Percentiles rank a stretch among this genome's conserved stretches.
Conservation (phyloP, 2,797 vertebrate genomes). For the Phrynocephalus vlangalii region DNA sequence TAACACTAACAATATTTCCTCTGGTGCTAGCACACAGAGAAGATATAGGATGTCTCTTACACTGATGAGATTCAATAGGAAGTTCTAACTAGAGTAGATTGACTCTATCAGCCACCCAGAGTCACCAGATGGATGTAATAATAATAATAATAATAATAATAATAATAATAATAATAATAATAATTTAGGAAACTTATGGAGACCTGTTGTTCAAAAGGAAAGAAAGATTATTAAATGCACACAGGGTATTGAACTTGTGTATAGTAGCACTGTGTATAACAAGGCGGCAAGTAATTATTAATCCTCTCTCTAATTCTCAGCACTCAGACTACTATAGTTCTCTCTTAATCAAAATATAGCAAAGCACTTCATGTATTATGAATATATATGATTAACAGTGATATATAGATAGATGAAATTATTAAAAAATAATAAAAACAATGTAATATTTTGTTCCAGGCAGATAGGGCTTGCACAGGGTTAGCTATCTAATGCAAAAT, state of each 20-base stretch:
- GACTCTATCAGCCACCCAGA: no score
- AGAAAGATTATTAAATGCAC: neutral
- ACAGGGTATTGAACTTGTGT: neutral
- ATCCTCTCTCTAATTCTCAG: neutral
- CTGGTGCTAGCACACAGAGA: slow-evolving; percentile 29
- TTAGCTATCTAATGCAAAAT: neutral
- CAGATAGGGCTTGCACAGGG: neutral
- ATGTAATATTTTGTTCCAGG: neutral
- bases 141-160: no score
- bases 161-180: no score
- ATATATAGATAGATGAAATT: neutral
- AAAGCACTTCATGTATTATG: neutral
- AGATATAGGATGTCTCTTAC: neutral
- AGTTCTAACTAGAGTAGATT: no score
- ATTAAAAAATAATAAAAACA: neutral
- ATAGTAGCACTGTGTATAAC: neutral
- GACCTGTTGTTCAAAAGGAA: neutral
- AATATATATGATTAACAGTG: neutral
- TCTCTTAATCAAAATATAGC: neutral
- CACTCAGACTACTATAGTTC: neutral
- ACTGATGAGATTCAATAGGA: neutral
- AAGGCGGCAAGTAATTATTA: neutral
- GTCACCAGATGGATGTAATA: no score
- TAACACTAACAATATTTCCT: slow-evolving; percentile 33
- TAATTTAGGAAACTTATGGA: neutral